Evolutionary conservation across 2,888 invertebrate species (phyloP).

Genomic region (Lampropteryx suffumata): DNA sequence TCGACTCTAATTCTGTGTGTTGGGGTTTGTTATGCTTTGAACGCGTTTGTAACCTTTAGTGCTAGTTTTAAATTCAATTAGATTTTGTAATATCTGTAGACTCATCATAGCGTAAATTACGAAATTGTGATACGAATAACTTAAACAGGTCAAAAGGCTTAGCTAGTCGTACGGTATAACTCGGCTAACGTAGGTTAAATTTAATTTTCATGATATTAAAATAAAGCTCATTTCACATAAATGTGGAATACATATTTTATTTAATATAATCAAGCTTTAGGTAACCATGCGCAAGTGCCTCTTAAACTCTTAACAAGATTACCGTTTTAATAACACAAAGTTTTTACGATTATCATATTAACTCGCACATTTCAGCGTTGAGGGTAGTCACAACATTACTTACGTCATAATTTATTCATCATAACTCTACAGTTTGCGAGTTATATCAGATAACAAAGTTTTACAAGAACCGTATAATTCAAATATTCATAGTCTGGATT

Average conservation of each 20-base stretch:
- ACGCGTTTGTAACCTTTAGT: constrained; percentile 16
- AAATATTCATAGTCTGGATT: constrained; percentile 47
- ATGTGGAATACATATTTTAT: too few species aligned
- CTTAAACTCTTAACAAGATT: constrained; percentile 20
- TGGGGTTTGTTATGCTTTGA: constrained; percentile 14
- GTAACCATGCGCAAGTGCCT: not conserved
- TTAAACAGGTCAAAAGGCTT: constrained; percentile 2
- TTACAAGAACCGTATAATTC: constrained; percentile 39
- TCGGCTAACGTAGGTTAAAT: not conserved
- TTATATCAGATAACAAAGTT: constrained; percentile 36
- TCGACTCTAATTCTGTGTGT: constrained; percentile 10
- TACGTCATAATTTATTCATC: constrained; percentile 30
- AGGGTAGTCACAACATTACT: constrained; percentile 18
- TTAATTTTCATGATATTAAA: not conserved
- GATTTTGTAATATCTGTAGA: constrained; percentile 24
- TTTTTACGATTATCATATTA: constrained; percentile 27
- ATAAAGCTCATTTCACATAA: too few species aligned
- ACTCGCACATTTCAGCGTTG: constrained; percentile 11
- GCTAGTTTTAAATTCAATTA: constrained; percentile 35
- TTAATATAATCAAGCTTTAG: not conserved
- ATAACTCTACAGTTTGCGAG: constrained; percentile 21
- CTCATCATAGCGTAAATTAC: constrained; percentile 3
- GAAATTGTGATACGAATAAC: not conserved
- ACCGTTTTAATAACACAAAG: constrained; percentile 18
- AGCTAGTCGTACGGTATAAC: not conserved